A percentile compares a stretch with the other conserved stretches of the same genome.
These are phyloP conservation scores for Disparrhopalites patrizii DNA, from an alignment of 2,888 invertebrate genomes.

Conservation along the genomic window DNA sequence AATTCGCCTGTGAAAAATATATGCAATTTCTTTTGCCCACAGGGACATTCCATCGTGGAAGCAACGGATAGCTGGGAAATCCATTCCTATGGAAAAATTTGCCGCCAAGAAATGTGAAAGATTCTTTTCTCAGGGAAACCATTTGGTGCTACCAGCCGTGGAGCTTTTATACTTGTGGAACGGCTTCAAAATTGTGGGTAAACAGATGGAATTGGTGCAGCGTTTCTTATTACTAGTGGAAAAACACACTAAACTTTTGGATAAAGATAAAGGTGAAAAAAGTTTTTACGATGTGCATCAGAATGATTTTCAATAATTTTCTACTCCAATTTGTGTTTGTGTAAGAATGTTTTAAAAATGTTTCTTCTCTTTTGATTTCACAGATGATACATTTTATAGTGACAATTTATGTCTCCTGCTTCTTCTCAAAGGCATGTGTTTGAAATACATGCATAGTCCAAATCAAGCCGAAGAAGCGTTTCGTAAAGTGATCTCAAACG, in stretches of 20 bases:
- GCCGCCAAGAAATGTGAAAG: slow-evolving; percentile 78
- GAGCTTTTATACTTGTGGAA: slow-evolving; percentile 93
- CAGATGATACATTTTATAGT: slow-evolving; percentile 53
- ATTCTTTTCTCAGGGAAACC: slow-evolving; percentile 68
- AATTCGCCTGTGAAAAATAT: too few species aligned
- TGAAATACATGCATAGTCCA: slow-evolving; percentile 71
- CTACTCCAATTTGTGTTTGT: too few species aligned
- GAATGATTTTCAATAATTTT: too few species aligned
- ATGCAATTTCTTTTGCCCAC: not conserved
- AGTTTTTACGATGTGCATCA: not conserved
- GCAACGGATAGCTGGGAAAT: slow-evolving; percentile 91
- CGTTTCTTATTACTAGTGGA: slow-evolving; percentile 53
- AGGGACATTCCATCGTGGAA: slow-evolving; percentile 77
- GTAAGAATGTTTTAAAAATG: too few species aligned
- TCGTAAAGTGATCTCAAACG: slow-evolving; percentile 61
- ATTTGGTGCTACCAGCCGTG: slow-evolving; percentile 72
- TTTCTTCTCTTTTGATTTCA: not conserved
- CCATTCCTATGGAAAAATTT: slow-evolving; percentile 95
- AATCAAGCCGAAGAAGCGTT: slow-evolving; percentile 73
- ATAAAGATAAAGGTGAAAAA: slow-evolving; percentile 50
- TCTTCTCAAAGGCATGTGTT: slow-evolving; percentile 76
- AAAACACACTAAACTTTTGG: slow-evolving; percentile 52
- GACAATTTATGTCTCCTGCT: slow-evolving; percentile 73
- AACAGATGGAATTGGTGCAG: slow-evolving; percentile 57
- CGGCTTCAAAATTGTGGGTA: slow-evolving; percentile 75